Evolutionary conservation across 2,797 vertebrate genomes (phyloP).

Genomic region (Gymnopithys bicolor): DNA sequence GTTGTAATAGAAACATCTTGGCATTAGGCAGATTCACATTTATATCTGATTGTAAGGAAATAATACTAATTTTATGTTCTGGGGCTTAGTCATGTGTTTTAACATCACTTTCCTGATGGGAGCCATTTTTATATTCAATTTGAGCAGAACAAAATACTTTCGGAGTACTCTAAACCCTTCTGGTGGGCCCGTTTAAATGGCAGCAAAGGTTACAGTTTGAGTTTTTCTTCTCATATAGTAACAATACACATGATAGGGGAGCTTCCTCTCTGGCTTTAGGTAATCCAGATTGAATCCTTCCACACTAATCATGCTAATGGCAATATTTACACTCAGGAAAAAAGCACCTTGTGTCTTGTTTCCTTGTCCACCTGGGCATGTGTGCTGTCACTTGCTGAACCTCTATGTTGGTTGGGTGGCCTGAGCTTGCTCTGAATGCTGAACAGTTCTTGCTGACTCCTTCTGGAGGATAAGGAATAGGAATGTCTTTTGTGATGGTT

Average conservation of each 20-base stretch:
- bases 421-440: background rate
- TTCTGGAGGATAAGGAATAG: background rate
- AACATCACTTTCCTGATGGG: background rate
- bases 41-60: slow-evolving; percentile 15
- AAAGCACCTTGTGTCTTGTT: background rate
- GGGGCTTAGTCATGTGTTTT: background rate
- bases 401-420: background rate
- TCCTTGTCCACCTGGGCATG: accelerated
- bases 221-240: background rate
- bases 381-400: background rate
- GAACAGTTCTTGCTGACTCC: background rate
- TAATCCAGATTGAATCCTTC: background rate
- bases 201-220: background rate
- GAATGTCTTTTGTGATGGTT: background rate
- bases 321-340: background rate
- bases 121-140: background rate
- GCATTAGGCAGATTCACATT: background rate
- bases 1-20: slow-evolving; percentile 17
- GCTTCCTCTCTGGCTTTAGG: background rate
- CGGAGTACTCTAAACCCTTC: background rate
- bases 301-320: background rate
- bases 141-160: background rate
- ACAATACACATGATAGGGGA: background rate
- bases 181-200: background rate
- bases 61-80: slow-evolving; percentile 23